A percentile compares a stretch with the other conserved stretches of the same genome.
Evolutionary conservation across 2,113 vertebrate genomes (phyloP).

Genomic region (Rostratula benghalensis): DNA sequence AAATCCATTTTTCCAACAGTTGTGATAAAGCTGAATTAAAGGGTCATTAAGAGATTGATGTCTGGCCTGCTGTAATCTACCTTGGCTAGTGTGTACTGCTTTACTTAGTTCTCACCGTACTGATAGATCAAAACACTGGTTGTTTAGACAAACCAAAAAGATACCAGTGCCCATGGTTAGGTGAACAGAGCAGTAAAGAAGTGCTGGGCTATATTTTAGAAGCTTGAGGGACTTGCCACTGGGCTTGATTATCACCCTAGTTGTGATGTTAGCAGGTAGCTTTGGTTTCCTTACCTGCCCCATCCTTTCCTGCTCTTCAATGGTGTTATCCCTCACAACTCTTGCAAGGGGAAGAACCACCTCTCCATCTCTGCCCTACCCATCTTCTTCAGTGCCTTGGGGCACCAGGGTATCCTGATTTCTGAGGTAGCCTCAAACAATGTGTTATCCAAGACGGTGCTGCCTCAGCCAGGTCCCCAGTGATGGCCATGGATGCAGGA

Average conservation of each 20-base stretch:
- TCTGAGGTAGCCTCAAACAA: background rate
- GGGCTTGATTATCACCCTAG: background rate
- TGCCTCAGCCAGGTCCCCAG: background rate
- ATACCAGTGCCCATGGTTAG: background rate
- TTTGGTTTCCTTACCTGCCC: background rate
- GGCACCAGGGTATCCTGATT: background rate
- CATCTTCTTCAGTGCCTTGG: background rate
- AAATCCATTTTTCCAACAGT: background rate
- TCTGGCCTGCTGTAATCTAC: background rate
- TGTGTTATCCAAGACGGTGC: background rate
- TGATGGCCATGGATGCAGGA: background rate
- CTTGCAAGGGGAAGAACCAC: fast-evolving
- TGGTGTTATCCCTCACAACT: background rate
- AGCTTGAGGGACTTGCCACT: background rate
- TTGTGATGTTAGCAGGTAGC: background rate
- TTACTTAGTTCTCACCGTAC: background rate
- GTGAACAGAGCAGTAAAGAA: background rate
- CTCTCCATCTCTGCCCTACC: background rate
- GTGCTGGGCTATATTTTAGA: background rate
- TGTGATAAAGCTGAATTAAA: background rate
- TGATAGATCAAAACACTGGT: background rate
- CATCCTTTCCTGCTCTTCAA: background rate
- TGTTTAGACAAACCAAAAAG: background rate
- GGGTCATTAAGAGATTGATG: background rate
- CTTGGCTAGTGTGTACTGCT: fast-evolving